Evolutionary conservation across 2,797 vertebrate genomes (phyloP).

Genomic region (Mycteria americana): DNA sequence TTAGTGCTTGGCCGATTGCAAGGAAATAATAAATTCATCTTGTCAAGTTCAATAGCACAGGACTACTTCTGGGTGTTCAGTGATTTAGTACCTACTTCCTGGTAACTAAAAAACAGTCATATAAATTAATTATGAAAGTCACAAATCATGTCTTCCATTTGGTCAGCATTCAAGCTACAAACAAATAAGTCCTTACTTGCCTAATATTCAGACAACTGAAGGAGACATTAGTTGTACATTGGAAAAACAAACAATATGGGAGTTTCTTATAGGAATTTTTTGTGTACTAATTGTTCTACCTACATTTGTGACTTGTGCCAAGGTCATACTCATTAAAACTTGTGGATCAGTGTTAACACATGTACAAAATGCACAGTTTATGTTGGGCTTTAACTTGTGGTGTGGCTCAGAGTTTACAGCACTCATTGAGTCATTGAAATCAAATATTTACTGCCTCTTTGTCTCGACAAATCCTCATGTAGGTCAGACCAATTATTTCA

Average conservation of each 20-base stretch:
- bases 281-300: not conserved
- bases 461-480: not conserved
- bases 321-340: not conserved
- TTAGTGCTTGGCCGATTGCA: not conserved
- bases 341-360: not conserved
- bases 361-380: accelerated
- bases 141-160: not conserved
- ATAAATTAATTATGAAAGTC: not conserved
- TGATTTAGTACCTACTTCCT: slow-evolving; percentile 39
- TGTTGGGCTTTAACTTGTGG: not conserved
- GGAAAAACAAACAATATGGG: not conserved
- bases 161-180: not conserved
- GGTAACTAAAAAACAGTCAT: not conserved
- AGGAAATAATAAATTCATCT: slow-evolving; percentile 53
- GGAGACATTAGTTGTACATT: not conserved
- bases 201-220: not conserved
- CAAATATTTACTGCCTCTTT: not conserved
- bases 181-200: not conserved
- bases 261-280: not conserved
- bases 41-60: slow-evolving; percentile 32
- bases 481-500: not conserved
- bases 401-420: not conserved
- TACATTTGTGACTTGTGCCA: not conserved
- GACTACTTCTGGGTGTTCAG: not conserved
- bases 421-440: not conserved